These are phyloP conservation scores for Dimorphilus gyrociliatus DNA, from an alignment of 2,888 invertebrate species.

Conservation along the genomic window DNA sequence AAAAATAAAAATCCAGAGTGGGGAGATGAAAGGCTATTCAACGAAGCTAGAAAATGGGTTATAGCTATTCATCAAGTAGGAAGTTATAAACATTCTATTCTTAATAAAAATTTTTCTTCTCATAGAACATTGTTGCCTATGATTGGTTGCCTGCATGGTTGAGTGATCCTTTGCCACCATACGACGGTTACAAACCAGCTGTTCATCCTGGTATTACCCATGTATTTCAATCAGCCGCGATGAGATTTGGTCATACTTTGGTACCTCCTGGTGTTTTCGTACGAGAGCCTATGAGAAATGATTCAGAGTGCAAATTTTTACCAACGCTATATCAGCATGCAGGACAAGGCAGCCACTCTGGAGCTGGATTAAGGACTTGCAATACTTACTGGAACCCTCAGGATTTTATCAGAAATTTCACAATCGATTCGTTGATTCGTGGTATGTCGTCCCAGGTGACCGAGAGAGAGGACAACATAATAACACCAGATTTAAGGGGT, in stretches of 20 bases:
- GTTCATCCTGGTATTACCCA: conserved; percentile 47
- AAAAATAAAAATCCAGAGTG: conserved; percentile 57
- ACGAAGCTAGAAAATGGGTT: conserved; percentile 69
- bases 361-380: conserved; percentile 44
- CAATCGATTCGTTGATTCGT: conserved; percentile 71
- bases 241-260: conserved; percentile 47
- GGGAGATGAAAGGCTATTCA: conserved; percentile 87
- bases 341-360: conserved; percentile 2
- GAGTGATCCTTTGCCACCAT: conserved; percentile 32
- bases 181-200: conserved; percentile 41
- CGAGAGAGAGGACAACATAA: conserved; percentile 77
- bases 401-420: conserved; percentile 6
- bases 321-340: conserved; percentile 6
- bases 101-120: not conserved
- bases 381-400: conserved; percentile 96
- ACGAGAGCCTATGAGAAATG: conserved; percentile 30
- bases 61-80: conserved; percentile 73
- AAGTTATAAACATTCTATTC: too few species aligned
- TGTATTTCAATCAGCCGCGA: conserved; percentile 47
- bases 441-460: conserved; percentile 88
- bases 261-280: conserved; percentile 44
- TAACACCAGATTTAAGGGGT: conserved; percentile 79
- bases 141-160: conserved; percentile 86
- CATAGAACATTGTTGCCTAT: conserved; percentile 76
- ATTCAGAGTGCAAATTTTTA: conserved; percentile 3